Evolutionary conservation across 2,113 vertebrate species (phyloP).

Genomic region (Caranx ignobilis): DNA sequence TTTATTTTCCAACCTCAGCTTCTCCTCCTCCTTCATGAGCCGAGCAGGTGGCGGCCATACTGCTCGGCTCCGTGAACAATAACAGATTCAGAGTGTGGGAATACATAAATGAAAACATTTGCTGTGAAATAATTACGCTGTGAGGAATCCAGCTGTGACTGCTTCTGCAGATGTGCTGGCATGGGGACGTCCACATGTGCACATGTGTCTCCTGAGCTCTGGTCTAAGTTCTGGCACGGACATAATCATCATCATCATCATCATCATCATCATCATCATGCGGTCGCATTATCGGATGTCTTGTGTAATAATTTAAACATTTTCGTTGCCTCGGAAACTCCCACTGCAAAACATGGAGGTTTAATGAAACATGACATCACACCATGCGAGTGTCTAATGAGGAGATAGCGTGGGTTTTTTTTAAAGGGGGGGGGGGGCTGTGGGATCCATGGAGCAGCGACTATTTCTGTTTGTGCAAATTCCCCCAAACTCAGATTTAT

Average conservation of each 20-base stretch:
- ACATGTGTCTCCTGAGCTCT: conserved; percentile 35
- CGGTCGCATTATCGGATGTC: conserved; percentile 16
- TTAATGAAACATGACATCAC: conserved; percentile 45
- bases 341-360: conserved; percentile 29
- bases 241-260: conserved; percentile 43
- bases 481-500: conserved; percentile 54
- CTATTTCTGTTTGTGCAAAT: conserved; percentile 40
- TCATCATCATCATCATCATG: conserved; percentile 35
- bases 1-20: conserved; percentile 44
- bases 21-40: conserved; percentile 20
- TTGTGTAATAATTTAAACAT: conserved; percentile 36
- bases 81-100: conserved; percentile 58
- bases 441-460: too few relatives aligned
- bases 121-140: conserved; percentile 61
- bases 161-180: conserved; percentile 66
- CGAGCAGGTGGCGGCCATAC: conserved; percentile 56
- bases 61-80: conserved; percentile 31
- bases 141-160: conserved; percentile 60
- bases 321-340: conserved; percentile 44
- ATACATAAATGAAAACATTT: conserved; percentile 69
- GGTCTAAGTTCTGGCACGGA: conserved; percentile 28
- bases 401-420: conserved; percentile 22
- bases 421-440: not conserved
- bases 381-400: conserved; percentile 34
- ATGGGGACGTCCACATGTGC: conserved; percentile 52